Percentiles rank a stretch among this genome's conserved stretches.
Evolutionary conservation across 2,113 vertebrate genomes (phyloP).

Genomic region (Menura novaehollandiae): DNA sequence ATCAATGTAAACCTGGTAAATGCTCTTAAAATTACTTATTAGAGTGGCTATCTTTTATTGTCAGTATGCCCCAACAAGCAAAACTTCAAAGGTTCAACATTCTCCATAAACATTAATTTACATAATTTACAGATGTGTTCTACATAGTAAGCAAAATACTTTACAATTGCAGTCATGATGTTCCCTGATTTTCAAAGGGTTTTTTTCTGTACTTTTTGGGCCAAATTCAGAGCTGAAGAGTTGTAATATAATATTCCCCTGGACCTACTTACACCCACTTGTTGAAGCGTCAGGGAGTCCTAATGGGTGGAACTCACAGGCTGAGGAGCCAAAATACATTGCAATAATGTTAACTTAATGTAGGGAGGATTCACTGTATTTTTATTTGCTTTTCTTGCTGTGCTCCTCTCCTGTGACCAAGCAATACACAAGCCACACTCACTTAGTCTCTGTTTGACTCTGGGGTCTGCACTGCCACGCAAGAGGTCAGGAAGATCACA

Average conservation of each 20-base stretch:
- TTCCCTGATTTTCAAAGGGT: background rate
- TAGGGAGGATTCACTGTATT: background rate
- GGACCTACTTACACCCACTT: constrained; percentile 37
- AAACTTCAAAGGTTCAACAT: constrained; percentile 28
- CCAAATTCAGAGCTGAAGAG: background rate
- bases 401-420: background rate
- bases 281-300: background rate
- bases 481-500: background rate
- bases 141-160: background rate
- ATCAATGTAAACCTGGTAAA: background rate
- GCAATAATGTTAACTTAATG: constrained; percentile 1
- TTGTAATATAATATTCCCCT: constrained; percentile 19
- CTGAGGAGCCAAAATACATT: constrained; percentile 7
- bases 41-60: background rate
- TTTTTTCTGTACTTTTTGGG: background rate
- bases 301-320: background rate
- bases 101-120: constrained; percentile 29
- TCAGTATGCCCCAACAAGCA: background rate
- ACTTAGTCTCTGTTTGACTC: background rate
- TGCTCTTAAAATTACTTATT: background rate
- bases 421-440: background rate
- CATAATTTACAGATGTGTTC: constrained; percentile 21
- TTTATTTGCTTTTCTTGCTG: background rate
- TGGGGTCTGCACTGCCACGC: background rate
- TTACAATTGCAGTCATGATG: background rate